Evolutionary conservation across 30 jellyfish, hydroid and myxozoan species (phyloP).

Genomic region (Cassiopea andromeda): DNA sequence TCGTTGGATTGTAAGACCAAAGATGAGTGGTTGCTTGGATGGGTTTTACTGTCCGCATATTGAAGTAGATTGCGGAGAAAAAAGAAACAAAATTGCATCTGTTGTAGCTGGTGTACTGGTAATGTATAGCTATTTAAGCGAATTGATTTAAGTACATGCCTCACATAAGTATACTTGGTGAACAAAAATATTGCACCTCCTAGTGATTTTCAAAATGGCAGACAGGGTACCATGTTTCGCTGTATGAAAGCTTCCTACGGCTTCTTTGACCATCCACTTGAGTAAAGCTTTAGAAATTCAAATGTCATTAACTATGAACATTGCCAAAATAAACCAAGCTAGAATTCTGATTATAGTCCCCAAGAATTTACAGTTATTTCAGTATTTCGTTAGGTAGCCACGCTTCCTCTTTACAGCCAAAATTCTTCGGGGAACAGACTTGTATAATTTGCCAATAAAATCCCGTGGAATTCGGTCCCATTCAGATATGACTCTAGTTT

Average conservation of each 20-base stretch:
- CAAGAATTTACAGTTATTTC: background rate
- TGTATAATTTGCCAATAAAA: slow-evolving; percentile 1
- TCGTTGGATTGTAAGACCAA: background rate
- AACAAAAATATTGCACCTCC: no score
- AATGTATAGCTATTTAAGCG: background rate
- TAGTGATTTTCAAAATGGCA: no score
- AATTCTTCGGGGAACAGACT: slow-evolving; percentile 29
- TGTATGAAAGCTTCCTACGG: no score
- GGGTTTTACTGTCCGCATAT: slow-evolving; percentile 90
- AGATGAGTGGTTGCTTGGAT: slow-evolving; percentile 97
- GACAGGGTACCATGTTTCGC: no score
- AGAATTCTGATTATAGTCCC: background rate
- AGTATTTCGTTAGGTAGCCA: slow-evolving; percentile 51
- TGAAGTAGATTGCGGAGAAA: slow-evolving; percentile 91
- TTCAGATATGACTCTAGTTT: background rate
- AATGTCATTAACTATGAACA: background rate
- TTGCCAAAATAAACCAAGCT: background rate
- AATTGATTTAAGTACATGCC: no score
- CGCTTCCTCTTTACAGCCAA: background rate
- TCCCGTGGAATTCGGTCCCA: slow-evolving; percentile 20
- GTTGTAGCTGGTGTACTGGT: slow-evolving; percentile 90
- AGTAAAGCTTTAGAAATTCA: no score
- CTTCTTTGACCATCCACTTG: no score
- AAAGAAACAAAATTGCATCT: slow-evolving; percentile 90
- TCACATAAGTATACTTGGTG: no score